Evolutionary conservation across 1,140 invertebrate genomes (phyloP), one percentile per base, ranked within the genome.

Genomic region (Drosophila sucinea): DNA sequence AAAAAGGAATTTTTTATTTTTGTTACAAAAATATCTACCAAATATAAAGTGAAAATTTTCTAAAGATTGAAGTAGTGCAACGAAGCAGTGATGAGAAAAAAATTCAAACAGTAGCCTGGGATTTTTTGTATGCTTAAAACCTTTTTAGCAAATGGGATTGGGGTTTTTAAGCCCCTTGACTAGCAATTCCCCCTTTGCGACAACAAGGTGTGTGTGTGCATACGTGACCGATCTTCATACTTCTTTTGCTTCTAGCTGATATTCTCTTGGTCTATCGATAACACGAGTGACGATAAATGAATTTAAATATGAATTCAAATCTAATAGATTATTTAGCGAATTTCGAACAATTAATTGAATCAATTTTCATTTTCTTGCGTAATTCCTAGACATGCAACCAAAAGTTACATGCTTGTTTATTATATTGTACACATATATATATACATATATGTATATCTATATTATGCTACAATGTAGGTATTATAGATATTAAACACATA

Each of bases 401-500:
- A 32, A 62, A 5, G n/a, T 72, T 66, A 69, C 73, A 58, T 70
- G 60, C 60, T 44, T 35, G 56, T 35, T 58, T 25, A 58, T 54
- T 55, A 27, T 27, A 17, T 27, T 51, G 11, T 38, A 51, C 23
- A 44, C 64, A n/a, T 47, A 47, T 56, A 33, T 44, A 55, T 65
- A 44, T 47, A 27, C 23, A 1, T 4, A 44, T 25, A 8, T 25
- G 25, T 47, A 23, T 25, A 25, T 25, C 2, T 77, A 71, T 66
- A 56, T 17, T 78, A 67, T 73, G 67, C 35, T 11, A 11, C 35
- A 11, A 38, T 38, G 10, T 83, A 47, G 60, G 76, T 77, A 73
- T 68, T 67, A 72, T 75, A 70, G 62, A 76, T 71, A 63, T 67
- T 64, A 51, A 54, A 66, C 70, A 70, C 79, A 63, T 64, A 70